Evolutionary conservation across 2,113 vertebrate genomes (phyloP).

Genomic region (Tyto alba): DNA sequence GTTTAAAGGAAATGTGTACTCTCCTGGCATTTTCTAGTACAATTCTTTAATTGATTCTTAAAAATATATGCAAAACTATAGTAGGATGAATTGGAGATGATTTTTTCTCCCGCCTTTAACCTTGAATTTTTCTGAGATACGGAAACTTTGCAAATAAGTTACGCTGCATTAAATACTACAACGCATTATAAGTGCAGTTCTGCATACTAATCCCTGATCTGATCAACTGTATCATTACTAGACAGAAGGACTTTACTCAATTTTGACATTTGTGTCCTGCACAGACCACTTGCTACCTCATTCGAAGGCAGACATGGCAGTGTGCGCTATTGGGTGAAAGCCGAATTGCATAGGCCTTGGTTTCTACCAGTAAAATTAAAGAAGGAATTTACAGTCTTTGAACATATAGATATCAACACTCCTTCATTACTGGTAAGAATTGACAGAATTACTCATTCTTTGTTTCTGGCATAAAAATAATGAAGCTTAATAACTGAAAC

Average conservation of each 20-base stretch:
- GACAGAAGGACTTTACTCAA: constrained; percentile 61
- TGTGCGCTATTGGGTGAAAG: constrained; percentile 99
- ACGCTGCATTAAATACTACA: not conserved
- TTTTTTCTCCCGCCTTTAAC: constrained; percentile 62
- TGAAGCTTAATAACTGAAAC: constrained; percentile 32
- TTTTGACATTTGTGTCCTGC: constrained; percentile 71
- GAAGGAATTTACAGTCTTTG: constrained; percentile 99
- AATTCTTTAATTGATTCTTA: constrained; percentile 26
- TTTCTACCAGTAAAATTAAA: constrained; percentile 99
- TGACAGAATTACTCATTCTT: constrained; percentile 64
- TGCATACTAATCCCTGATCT: constrained; percentile 28
- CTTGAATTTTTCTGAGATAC: constrained; percentile 4
- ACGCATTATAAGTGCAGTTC: constrained; percentile 37
- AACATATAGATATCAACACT: constrained; percentile 99
- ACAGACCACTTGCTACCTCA: constrained; percentile 99
- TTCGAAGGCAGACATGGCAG: constrained; percentile 99
- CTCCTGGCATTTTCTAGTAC: constrained; percentile 51
- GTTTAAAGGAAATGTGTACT: constrained; percentile 48
- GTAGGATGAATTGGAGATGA: constrained; percentile 32
- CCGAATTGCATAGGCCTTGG: constrained; percentile 98
- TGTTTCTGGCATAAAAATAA: constrained; percentile 61
- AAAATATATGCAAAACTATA: not conserved
- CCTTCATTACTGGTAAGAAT: constrained; percentile 96
- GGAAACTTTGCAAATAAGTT: constrained; percentile 47
- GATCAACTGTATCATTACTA: constrained; percentile 30